phyloP scores from a whole-genome alignment of 2,888 invertebrate species.

The Hirtodrosophila duncani region DNA sequence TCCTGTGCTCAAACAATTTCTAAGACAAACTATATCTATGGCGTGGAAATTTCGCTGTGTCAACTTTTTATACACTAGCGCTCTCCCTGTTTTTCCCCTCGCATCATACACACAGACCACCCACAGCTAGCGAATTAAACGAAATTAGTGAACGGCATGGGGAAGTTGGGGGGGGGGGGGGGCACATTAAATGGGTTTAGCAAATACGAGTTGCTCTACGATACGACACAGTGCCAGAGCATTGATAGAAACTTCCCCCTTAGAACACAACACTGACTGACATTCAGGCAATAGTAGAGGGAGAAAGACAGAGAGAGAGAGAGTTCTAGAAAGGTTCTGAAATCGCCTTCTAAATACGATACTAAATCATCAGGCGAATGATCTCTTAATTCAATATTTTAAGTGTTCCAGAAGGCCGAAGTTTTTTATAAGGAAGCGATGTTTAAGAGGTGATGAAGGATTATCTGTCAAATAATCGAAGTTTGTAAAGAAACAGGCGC shows the following conservation, averaged over 20 bases:
- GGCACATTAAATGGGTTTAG: constrained; percentile 63
- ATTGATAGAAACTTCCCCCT: not conserved
- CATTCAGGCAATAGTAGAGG: too few relatives aligned
- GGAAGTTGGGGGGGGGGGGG: not conserved
- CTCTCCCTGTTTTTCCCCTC: not conserved
- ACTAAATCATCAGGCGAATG: too few relatives aligned
- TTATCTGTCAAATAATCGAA: too few relatives aligned
- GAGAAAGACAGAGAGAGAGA: too few relatives aligned
- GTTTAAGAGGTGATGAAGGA: too few relatives aligned
- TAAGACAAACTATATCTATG: constrained; percentile 36
- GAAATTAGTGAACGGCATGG: constrained; percentile 44
- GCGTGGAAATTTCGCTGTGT: not conserved
- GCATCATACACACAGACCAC: constrained; percentile 19
- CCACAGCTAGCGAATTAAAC: constrained; percentile 59
- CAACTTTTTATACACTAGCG: not conserved
- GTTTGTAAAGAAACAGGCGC: too few relatives aligned
- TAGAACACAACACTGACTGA: constrained; percentile 18
- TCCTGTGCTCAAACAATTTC: constrained; percentile 27
- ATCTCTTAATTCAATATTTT: too few relatives aligned
- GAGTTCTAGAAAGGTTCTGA: too few relatives aligned
- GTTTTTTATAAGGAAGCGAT: too few relatives aligned
- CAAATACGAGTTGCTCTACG: constrained; percentile 44
- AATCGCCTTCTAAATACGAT: too few relatives aligned
- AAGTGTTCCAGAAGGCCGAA: too few relatives aligned
- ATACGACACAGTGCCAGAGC: not conserved